phyloP scores from a whole-genome alignment of 2,888 invertebrate species.

The Brenthis daphne region DNA sequence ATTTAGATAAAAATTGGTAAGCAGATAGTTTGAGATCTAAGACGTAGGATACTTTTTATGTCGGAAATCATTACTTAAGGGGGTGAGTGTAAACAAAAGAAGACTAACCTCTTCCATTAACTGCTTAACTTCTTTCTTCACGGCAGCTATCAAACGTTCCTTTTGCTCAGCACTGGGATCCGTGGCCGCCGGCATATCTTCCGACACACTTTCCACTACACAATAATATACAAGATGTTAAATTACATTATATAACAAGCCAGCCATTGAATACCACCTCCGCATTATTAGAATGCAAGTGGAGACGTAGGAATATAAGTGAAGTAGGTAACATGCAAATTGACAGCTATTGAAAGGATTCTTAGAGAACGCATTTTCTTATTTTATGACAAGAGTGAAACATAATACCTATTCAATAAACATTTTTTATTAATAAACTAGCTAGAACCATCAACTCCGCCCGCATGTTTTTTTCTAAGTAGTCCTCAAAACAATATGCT shows the following conservation, averaged over 20 bases:
- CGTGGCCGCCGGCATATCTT: constrained; percentile 66
- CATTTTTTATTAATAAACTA: no score
- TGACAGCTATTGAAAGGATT: constrained; percentile 18
- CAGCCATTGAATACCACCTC: background rate
- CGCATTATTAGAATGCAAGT: background rate
- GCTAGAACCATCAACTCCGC: no score
- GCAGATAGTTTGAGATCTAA: no score
- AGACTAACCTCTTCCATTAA: constrained; percentile 92
- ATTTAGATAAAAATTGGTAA: no score
- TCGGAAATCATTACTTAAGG: no score
- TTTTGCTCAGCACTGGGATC: constrained; percentile 84
- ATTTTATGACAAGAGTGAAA: background rate
- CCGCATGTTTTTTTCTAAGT: no score
- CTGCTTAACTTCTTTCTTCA: constrained; percentile 96
- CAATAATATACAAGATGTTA: constrained; percentile 22
- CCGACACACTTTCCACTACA: constrained; percentile 63
- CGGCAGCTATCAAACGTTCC: constrained; percentile 89
- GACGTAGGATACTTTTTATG: no score
- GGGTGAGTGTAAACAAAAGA: background rate
- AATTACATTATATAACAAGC: background rate
- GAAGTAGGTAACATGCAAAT: constrained; percentile 9
- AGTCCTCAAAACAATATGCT: no score
- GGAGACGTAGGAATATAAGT: background rate
- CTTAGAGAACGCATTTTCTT: background rate
- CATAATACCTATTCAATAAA: no score